A percentile compares a stretch with the other conserved stretches of the same genome.
Conservation (phyloP, 1,140 invertebrate genomes). For the Brachionus sp. region DNA sequence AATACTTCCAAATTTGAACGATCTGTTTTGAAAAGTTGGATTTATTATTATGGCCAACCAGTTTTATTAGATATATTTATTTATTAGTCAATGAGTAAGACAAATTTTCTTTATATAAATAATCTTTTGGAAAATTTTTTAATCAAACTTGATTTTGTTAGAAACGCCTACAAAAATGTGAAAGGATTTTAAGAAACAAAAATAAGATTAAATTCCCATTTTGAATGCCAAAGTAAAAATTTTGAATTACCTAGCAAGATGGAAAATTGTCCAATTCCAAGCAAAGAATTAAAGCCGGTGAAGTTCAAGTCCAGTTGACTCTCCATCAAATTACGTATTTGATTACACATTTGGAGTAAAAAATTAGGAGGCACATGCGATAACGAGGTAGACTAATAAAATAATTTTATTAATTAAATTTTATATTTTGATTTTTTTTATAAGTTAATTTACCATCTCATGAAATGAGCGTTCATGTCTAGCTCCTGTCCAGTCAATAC, state of each 20-base stretch:
- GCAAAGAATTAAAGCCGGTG: not conserved
- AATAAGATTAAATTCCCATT: conserved; percentile 12
- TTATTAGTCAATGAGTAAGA: no score
- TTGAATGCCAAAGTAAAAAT: not conserved
- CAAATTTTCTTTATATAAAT: not conserved
- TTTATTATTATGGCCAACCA: no score
- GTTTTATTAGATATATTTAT: no score
- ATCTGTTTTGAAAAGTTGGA: no score
- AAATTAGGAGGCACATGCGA: conserved; percentile 21
- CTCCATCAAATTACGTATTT: not conserved
- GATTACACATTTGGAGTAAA: conserved; percentile 19
- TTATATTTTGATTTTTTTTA: not conserved
- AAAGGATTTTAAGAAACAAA: not conserved
- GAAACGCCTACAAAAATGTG: conserved; percentile 1
- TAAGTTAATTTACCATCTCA: not conserved
- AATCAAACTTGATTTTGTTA: not conserved
- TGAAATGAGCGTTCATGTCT: conserved; percentile 8
- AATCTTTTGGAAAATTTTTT: not conserved
- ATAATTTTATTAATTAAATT: not conserved
- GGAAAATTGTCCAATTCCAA: conserved; percentile 21
- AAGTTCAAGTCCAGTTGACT: not conserved
- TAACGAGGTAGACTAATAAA: not conserved
- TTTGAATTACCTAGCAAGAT: conserved; percentile 24
- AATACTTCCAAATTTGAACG: no score
- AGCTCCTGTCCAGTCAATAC: conserved; percentile 38